These are phyloP conservation scores for Buathra laborator DNA, from an alignment of 2,888 invertebrate species.

Conservation along the genomic window DNA sequence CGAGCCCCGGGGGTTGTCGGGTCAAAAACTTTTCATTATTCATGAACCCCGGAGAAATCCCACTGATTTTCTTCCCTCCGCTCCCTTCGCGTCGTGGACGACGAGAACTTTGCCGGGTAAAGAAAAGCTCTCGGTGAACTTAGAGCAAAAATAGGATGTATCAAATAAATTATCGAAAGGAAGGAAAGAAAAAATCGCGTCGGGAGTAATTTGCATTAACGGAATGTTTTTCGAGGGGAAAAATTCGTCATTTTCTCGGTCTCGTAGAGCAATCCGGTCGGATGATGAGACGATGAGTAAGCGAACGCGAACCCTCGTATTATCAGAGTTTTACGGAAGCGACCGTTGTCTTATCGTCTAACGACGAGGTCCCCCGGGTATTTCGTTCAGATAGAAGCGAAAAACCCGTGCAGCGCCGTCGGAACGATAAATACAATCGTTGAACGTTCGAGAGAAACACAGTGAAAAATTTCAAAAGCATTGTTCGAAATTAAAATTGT, in stretches of 20 bases:
- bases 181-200: slow-evolving; percentile 17
- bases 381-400: slow-evolving; percentile 46
- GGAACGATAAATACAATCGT: slow-evolving; percentile 46
- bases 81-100: neutral
- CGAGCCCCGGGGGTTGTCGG: neutral
- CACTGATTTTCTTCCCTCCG: slow-evolving; percentile 1
- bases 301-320: slow-evolving; percentile 23
- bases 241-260: neutral
- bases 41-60: neutral
- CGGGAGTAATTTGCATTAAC: slow-evolving; percentile 11
- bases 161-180: slow-evolving; percentile 31
- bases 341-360: slow-evolving; percentile 52
- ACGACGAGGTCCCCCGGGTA: slow-evolving; percentile 25
- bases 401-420: slow-evolving; percentile 6
- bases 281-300: slow-evolving; percentile 55
- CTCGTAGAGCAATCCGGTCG: slow-evolving; percentile 9
- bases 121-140: neutral
- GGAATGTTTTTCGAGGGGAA: neutral
- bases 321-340: slow-evolving; percentile 65
- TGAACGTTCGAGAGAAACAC: neutral
- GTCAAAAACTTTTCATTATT: slow-evolving; percentile 24
- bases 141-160: slow-evolving; percentile 1
- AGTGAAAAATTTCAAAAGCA: neutral
- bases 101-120: slow-evolving; percentile 9
- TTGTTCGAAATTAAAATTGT: neutral